Conservation (phyloP, 2,888 invertebrate genomes). For the Heliconius erato region DNA sequence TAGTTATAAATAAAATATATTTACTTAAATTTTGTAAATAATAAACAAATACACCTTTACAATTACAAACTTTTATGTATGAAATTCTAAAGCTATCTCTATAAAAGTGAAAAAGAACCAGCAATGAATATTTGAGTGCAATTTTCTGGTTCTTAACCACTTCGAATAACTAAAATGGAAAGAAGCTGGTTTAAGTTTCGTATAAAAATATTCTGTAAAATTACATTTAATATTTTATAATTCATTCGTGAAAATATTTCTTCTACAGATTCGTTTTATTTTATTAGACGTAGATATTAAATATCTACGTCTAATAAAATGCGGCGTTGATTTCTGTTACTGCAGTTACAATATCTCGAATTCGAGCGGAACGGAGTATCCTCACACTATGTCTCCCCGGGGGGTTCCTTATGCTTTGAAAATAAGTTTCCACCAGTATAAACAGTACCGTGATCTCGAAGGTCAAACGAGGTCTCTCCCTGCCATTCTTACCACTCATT, state of each 20-base stretch:
- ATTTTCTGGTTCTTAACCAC: slow-evolving; percentile 28
- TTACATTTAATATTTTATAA: slow-evolving; percentile 2
- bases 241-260: neutral
- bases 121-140: slow-evolving; percentile 24
- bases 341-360: too few relatives aligned
- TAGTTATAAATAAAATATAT: neutral
- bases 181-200: neutral
- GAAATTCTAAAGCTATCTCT: slow-evolving; percentile 6
- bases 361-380: too few relatives aligned
- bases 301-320: too few relatives aligned
- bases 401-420: too few relatives aligned
- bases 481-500: too few relatives aligned
- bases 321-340: too few relatives aligned
- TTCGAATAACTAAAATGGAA: slow-evolving; percentile 20
- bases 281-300: too few relatives aligned
- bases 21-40: neutral
- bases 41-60: slow-evolving; percentile 2
- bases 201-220: slow-evolving; percentile 7
- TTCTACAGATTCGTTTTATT: neutral
- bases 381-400: too few relatives aligned
- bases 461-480: too few relatives aligned
- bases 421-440: too few relatives aligned
- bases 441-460: too few relatives aligned
- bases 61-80: neutral
- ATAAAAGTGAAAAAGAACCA: neutral